phyloP scores from a whole-genome alignment of 2,797 vertebrate genomes.

The Sebastiscus albofasciatus region DNA sequence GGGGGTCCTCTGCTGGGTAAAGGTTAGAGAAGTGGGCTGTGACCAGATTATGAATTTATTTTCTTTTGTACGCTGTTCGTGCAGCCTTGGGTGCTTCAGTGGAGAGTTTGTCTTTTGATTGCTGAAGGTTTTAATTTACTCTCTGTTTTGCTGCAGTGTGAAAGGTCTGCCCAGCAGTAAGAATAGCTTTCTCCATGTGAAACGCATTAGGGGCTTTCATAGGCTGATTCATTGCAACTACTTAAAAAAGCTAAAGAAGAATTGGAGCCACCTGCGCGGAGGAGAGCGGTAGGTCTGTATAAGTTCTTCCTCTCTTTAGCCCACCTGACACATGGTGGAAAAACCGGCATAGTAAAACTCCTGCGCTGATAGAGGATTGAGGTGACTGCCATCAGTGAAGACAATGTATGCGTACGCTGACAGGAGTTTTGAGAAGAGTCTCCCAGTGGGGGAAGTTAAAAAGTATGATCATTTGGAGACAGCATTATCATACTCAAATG shows the following conservation, averaged over 20 bases:
- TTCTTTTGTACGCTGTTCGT: not conserved
- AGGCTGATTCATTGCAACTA: constrained; percentile 43
- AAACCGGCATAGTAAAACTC: constrained; percentile 40
- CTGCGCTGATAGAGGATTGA: not conserved
- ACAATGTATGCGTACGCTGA: not conserved
- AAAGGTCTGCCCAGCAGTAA: constrained; percentile 9
- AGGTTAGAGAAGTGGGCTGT: not conserved
- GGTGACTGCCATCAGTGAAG: constrained; percentile 11
- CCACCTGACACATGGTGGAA: constrained; percentile 29
- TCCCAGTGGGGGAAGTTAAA: not conserved
- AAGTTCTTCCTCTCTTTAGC: constrained; percentile 25
- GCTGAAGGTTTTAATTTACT: not conserved
- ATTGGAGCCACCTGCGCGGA: constrained; percentile 60
- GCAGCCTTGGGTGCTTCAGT: not conserved
- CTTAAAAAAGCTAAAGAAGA: constrained; percentile 39
- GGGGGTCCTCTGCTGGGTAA: not conserved
- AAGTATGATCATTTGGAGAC: not conserved
- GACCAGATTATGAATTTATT: not conserved
- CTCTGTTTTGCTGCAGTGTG: constrained; percentile 1
- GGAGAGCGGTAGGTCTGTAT: constrained; percentile 1
- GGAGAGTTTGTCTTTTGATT: constrained; percentile 6
- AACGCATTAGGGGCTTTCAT: constrained; percentile 50
- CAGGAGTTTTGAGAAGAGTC: not conserved
- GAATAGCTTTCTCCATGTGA: constrained; percentile 40
- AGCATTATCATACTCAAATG: not conserved